Evolutionary conservation across 2,113 vertebrate genomes (phyloP).

Genomic region (Odontophorus gujanensis): DNA sequence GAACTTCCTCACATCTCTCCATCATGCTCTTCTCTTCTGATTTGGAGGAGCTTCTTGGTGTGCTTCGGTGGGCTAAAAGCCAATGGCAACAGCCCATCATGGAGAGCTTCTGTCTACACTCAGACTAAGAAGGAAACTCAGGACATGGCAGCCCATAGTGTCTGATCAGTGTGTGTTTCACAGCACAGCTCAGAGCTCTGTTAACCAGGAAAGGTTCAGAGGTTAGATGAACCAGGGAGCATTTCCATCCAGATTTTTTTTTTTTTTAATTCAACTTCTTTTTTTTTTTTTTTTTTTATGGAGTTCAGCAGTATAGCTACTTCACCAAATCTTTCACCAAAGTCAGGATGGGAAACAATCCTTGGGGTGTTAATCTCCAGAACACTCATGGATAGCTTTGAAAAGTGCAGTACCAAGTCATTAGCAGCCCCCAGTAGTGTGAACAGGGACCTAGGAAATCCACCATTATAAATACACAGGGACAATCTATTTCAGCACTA

Average conservation of each 20-base stretch:
- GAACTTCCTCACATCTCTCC: not conserved
- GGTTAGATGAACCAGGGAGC: fast-evolving
- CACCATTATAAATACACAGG: not conserved
- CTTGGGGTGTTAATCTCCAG: not conserved
- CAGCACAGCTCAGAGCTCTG: not conserved
- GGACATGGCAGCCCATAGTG: not conserved
- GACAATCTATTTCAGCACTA: not conserved
- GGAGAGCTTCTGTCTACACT: not conserved
- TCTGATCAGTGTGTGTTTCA: fast-evolving
- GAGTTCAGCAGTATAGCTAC: not conserved
- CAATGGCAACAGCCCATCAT: not conserved
- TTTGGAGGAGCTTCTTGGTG: not conserved
- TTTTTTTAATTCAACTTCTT: not conserved
- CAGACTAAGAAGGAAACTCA: not conserved
- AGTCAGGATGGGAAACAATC: not conserved
- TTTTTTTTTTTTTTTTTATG: no score
- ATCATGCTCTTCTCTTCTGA: not conserved
- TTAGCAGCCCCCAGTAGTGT: fast-evolving
- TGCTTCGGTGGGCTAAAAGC: fast-evolving
- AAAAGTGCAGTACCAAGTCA: no score
- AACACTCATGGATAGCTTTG: not conserved
- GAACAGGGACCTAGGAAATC: not conserved
- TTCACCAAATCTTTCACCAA: fast-evolving
- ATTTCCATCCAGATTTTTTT: not conserved
- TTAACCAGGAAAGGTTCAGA: not conserved